A percentile compares a stretch with the other conserved stretches of the same genome.
Conservation (phyloP, 2,888 invertebrate species). For the Stenodera caucasica region DNA sequence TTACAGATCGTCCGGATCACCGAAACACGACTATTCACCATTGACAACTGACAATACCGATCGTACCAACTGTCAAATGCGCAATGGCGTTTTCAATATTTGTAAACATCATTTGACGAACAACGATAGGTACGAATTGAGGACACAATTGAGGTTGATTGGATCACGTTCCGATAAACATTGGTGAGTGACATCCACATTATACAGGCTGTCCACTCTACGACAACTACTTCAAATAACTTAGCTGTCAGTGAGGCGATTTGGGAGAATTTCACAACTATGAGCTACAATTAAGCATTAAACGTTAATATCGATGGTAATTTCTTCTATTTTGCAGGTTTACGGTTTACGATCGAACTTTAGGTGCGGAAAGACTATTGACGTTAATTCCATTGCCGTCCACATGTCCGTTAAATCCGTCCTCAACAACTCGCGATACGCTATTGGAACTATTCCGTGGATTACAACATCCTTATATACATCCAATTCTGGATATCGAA, state of each 20-base stretch:
- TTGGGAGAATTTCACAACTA: too few species aligned
- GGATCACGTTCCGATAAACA: slow-evolving; percentile 85
- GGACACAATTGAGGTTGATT: slow-evolving; percentile 78
- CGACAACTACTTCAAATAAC: too few species aligned
- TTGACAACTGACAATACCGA: slow-evolving; percentile 62
- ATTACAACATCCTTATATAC: slow-evolving; percentile 90
- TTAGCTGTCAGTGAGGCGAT: too few species aligned
- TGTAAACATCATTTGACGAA: slow-evolving; percentile 66
- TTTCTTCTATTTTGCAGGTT: slow-evolving; percentile 57
- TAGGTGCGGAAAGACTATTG: slow-evolving; percentile 76
- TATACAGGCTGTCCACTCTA: too few species aligned
- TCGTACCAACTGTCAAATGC: slow-evolving; percentile 63
- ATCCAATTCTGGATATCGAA: slow-evolving; percentile 85
- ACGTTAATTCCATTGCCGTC: slow-evolving; percentile 69
- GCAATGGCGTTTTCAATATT: slow-evolving; percentile 68
- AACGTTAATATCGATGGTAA: too few species aligned
- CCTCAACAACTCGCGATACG: slow-evolving; percentile 65
- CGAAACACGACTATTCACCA: slow-evolving; percentile 68
- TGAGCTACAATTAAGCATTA: too few species aligned
- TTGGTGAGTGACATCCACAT: slow-evolving; percentile 60
- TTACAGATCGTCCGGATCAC: slow-evolving; percentile 55
- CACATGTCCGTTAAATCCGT: slow-evolving; percentile 67
- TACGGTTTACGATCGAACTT: slow-evolving; percentile 78
- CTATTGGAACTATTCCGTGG: slow-evolving; percentile 81
- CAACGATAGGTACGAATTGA: slow-evolving; percentile 73